Conservation (phyloP, 2,888 invertebrate genomes). For the Noctua janthina region DNA sequence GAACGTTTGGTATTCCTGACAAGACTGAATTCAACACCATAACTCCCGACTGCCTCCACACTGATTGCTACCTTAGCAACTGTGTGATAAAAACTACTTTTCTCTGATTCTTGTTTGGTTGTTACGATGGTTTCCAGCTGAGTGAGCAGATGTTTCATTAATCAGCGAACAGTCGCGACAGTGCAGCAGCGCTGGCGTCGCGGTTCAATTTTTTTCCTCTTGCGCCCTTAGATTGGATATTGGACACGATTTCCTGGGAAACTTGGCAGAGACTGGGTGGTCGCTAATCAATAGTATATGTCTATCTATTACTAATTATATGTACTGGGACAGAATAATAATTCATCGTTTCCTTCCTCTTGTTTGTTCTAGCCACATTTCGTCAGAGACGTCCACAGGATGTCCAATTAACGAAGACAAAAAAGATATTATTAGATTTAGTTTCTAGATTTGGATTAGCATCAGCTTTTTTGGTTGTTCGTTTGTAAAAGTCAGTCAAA, state of each 20-base stretch:
- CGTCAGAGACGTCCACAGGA: neutral
- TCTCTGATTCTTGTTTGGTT: slow-evolving; percentile 12
- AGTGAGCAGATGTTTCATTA: slow-evolving; percentile 88
- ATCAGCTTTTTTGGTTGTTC: neutral
- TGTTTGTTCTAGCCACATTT: slow-evolving; percentile 16
- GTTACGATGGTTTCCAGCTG: slow-evolving; percentile 81
- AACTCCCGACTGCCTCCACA: slow-evolving; percentile 43
- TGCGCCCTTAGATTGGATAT: slow-evolving; percentile 89
- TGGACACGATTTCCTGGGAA: slow-evolving; percentile 89
- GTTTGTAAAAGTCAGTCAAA: neutral
- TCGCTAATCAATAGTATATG: slow-evolving; percentile 74
- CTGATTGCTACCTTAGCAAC: slow-evolving; percentile 46
- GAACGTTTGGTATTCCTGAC: slow-evolving; percentile 88
- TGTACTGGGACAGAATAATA: slow-evolving; percentile 37
- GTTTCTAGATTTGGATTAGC: neutral
- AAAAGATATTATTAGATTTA: neutral
- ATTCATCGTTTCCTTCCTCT: slow-evolving; percentile 43
- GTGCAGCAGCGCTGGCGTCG: slow-evolving; percentile 87
- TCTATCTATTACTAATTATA: slow-evolving; percentile 48
- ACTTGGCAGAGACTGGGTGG: slow-evolving; percentile 86
- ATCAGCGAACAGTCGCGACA: slow-evolving; percentile 89
- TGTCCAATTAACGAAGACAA: neutral
- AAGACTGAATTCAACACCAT: slow-evolving; percentile 49
- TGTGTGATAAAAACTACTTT: slow-evolving; percentile 38
- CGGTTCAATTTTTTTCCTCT: slow-evolving; percentile 88